Evolutionary conservation across 2,888 invertebrate species (phyloP).

Genomic region (Lacanobia wlatinum): DNA sequence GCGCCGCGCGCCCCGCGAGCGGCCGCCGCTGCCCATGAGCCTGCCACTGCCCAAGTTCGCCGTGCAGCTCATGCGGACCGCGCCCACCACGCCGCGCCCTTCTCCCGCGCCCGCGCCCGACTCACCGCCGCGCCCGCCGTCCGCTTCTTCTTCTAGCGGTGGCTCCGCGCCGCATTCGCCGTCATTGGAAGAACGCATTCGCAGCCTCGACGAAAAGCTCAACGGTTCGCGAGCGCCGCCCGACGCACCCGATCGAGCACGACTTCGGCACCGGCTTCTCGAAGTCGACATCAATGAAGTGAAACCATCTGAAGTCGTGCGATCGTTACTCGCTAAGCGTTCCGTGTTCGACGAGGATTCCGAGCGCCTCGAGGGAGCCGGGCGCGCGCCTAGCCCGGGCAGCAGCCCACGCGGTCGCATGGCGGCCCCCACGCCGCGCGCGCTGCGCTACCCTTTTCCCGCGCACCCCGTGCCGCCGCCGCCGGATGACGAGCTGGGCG

Average conservation of each 20-base stretch:
- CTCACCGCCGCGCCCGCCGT: constrained; percentile 93
- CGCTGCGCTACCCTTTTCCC: constrained; percentile 94
- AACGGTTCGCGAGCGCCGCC: constrained; percentile 92
- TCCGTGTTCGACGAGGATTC: constrained; percentile 99
- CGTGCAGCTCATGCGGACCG: constrained; percentile 91
- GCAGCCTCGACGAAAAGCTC: constrained; percentile 97
- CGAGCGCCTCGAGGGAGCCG: constrained; percentile 97
- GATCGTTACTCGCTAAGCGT: constrained; percentile 97
- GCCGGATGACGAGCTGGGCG: constrained; percentile 57
- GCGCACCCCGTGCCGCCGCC: constrained; percentile 92
- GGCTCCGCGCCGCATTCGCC: constrained; percentile 94
- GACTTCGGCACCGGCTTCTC: constrained; percentile 93
- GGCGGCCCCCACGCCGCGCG: constrained; percentile 83
- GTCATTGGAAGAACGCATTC: constrained; percentile 96
- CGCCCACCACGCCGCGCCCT: constrained; percentile 87
- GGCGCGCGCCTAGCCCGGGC: constrained; percentile 93
- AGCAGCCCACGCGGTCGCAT: constrained; percentile 86
- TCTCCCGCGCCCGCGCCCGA: constrained; percentile 91
- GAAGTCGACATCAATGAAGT: constrained; percentile 95
- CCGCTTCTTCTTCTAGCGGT: constrained; percentile 94
- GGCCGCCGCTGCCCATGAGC: constrained; percentile 93
- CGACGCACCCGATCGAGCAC: constrained; percentile 91
- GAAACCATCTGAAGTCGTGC: constrained; percentile 98
- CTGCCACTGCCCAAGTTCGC: constrained; percentile 97
- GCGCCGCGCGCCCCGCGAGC: constrained; percentile 92